Conservation (phyloP, 2,888 invertebrate species). For the Thereva nobilitata region DNA sequence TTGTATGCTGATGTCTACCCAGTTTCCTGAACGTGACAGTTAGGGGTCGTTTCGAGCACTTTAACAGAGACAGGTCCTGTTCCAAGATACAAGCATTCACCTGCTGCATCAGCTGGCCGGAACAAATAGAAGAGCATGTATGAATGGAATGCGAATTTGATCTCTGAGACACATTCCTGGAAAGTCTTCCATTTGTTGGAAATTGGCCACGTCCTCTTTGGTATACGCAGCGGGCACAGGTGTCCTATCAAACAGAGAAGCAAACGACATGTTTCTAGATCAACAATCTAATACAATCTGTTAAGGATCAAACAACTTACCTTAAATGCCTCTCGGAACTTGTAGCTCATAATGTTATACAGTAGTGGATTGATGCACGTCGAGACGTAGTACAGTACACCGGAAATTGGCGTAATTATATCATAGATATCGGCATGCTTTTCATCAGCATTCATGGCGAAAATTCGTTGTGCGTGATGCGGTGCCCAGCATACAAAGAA, state of each 20-base stretch:
- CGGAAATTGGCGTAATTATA: slow-evolving; percentile 66
- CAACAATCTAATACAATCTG: slow-evolving; percentile 38
- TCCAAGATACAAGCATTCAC: slow-evolving; percentile 31
- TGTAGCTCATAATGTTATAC: slow-evolving; percentile 88
- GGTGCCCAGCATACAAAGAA: slow-evolving; percentile 82
- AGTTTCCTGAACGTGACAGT: slow-evolving; percentile 39
- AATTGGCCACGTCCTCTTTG: slow-evolving; percentile 8
- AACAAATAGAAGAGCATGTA: slow-evolving; percentile 40
- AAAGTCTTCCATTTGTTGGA: slow-evolving; percentile 21
- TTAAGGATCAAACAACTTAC: slow-evolving; percentile 58
- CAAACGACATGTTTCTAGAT: slow-evolving; percentile 43
- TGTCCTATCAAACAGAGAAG: slow-evolving; percentile 38
- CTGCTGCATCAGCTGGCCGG: slow-evolving; percentile 33
- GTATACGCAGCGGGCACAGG: slow-evolving; percentile 35
- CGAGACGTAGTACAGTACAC: slow-evolving; percentile 83
- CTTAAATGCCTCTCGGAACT: slow-evolving; percentile 86
- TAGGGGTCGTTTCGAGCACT: slow-evolving; percentile 36
- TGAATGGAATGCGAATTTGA: slow-evolving; percentile 39
- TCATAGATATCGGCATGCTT: slow-evolving; percentile 37
- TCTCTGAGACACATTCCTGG: slow-evolving; percentile 38
- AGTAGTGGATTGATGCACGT: slow-evolving; percentile 86
- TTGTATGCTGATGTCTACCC: neutral
- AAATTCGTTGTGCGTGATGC: slow-evolving; percentile 81
- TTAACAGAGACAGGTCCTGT: slow-evolving; percentile 38
- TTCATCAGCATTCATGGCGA: slow-evolving; percentile 62